These are phyloP conservation scores for Antedon mediterranea DNA, from an alignment of 53 echinoderm and acorn worm genomes.

Conservation along the genomic window DNA sequence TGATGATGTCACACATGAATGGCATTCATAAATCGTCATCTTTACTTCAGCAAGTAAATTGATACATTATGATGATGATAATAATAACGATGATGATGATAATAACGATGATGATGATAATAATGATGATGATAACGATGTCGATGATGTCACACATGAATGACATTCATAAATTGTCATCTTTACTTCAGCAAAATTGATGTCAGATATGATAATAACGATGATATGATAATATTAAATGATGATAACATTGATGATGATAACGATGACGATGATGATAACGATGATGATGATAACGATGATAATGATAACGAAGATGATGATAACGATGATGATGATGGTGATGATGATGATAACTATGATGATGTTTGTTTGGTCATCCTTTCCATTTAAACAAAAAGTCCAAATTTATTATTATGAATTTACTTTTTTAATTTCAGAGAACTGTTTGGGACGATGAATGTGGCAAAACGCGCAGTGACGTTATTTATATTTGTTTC, in stretches of 20 bases:
- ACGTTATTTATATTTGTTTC: background rate
- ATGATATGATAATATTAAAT: background rate
- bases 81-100: too few species aligned
- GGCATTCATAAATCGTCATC: too few species aligned
- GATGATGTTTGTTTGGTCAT: conserved; percentile 1
- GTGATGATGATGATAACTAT: conserved; percentile 7
- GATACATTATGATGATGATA: too few species aligned
- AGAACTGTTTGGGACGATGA: background rate
- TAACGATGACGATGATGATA: conserved; percentile 5
- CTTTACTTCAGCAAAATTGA: too few species aligned
- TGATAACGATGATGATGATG: background rate
- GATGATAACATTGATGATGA: conserved; percentile 1
- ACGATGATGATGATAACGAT: background rate
- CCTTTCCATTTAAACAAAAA: background rate
- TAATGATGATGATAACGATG: too few species aligned
- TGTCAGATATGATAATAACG: background rate
- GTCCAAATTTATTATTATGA: too few species aligned
- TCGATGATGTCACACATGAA: too few species aligned
- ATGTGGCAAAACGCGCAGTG: background rate
- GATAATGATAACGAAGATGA: background rate
- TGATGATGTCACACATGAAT: too few species aligned
- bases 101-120: too few species aligned
- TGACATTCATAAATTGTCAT: too few species aligned
- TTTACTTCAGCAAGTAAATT: too few species aligned
- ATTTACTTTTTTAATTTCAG: too few species aligned